A percentile compares a stretch with the other conserved stretches of the same genome.
These are phyloP conservation scores for Eupithecia subumbrata DNA, from an alignment of 2,888 invertebrate genomes.

Conservation along the genomic window DNA sequence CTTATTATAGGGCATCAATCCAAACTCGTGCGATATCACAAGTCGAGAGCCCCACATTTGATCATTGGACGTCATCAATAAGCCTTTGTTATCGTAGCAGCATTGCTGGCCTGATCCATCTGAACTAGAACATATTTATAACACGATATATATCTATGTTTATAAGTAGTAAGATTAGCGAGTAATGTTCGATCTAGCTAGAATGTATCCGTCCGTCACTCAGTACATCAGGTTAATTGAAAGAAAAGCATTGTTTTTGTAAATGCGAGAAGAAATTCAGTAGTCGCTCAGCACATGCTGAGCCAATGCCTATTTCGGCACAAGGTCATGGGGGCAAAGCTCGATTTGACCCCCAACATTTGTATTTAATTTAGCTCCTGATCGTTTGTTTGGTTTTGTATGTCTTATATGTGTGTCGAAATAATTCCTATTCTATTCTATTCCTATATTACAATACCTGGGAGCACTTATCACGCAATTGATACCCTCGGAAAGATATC, in stretches of 20 bases:
- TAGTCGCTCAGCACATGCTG: too few species aligned
- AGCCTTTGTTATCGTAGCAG: constrained; percentile 96
- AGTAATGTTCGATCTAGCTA: neutral
- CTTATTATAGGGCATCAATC: constrained; percentile 96
- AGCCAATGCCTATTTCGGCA: too few species aligned
- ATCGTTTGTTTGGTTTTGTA: too few species aligned
- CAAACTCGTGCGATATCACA: constrained; percentile 93
- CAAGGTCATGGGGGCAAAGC: too few species aligned
- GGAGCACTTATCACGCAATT: constrained; percentile 97
- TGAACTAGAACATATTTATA: constrained; percentile 77
- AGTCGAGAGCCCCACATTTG: constrained; percentile 97
- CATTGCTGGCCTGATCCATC: constrained; percentile 98
- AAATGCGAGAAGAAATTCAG: neutral
- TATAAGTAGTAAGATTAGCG: neutral
- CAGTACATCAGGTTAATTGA: neutral
- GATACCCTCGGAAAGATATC: constrained; percentile 93
- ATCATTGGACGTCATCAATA: constrained; percentile 96
- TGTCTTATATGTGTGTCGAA: too few species aligned
- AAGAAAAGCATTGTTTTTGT: neutral
- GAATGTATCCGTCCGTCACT: neutral
- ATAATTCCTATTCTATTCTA: too few species aligned
- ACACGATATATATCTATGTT: too few species aligned
- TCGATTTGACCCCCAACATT: too few species aligned
- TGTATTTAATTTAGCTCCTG: too few species aligned
- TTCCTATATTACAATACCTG: too few species aligned